These are phyloP conservation scores for Drosophila affinis DNA, from an alignment of 2,888 invertebrate species.

Conservation along the genomic window DNA sequence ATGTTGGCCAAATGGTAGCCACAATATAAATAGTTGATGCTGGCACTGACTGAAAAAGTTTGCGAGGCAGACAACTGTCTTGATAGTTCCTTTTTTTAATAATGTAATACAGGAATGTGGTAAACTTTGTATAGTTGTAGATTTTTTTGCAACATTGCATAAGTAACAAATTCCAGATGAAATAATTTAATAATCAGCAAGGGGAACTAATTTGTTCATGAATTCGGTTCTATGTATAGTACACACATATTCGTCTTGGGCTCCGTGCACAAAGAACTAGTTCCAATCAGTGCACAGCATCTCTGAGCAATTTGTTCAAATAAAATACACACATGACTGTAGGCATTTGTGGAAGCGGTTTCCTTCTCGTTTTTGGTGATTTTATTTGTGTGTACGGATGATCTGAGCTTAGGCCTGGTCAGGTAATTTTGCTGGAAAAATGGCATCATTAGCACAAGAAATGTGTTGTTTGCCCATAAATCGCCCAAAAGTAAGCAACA, in stretches of 20 bases:
- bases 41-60: not conserved
- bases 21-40: constrained; percentile 23
- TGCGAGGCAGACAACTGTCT: too few species aligned
- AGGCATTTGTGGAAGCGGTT: constrained; percentile 1
- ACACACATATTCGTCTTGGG: too few species aligned
- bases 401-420: constrained; percentile 40
- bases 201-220: too few species aligned
- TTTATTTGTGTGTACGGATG: constrained; percentile 47
- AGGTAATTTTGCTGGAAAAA: constrained; percentile 75
- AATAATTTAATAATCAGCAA: too few species aligned
- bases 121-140: too few species aligned
- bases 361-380: constrained; percentile 50
- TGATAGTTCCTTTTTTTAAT: not conserved
- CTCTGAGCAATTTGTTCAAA: constrained; percentile 11
- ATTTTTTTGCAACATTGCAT: not conserved
- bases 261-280: constrained; percentile 17
- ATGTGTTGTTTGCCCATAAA: constrained; percentile 67
- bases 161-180: too few species aligned
- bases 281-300: constrained; percentile 11
- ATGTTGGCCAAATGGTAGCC: constrained; percentile 49
- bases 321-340: constrained; percentile 30
- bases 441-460: constrained; percentile 74
- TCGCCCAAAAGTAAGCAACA: constrained; percentile 35
- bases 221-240: too few species aligned
- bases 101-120: too few species aligned